Evolutionary conservation across 2,888 invertebrate species (phyloP), one percentile per base, ranked within the genome.

Genomic region (Noctua janthe): DNA sequence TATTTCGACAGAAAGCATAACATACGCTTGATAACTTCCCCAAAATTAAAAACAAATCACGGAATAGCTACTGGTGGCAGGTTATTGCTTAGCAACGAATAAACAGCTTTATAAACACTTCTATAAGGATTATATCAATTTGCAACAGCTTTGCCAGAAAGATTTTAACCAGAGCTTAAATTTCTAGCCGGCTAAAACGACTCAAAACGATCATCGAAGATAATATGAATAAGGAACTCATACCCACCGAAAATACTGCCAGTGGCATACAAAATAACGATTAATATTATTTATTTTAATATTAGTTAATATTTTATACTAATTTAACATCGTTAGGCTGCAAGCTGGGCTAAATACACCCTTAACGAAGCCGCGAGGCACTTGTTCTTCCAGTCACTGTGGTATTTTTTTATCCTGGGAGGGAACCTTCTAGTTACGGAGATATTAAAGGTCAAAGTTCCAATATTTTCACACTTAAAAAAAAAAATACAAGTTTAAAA

Each of bases 121-220:
- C 0, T 43, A 47, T 72, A 71, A 47, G 49, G 20, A 49, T 54
- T 49, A n/a, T 62, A 75, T 64, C 64, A 64, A 70, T 62, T 49
- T 76, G 13, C 72, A 56, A 80, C n/a, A 23, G 85, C 85, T 87
- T 84, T 1, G 47, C n/a, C 20, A 39, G 64, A 70, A 73, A 39
- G 47, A 62, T 78, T 81, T 87, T 91, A 92, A 92, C 88, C 84
- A 81, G 78, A 86, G 86, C 88, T 90, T 88, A 80, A 86, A 72
- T 88, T 96, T 95, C 89, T 96, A 96, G 96, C 92, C 95, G 95
- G 78, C 94, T 96, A 90, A 89, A 91, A 91, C 92, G 82, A 89
- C 95, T 96, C 90, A 96, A 94, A 95, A 78, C 88, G 76, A 93
- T 93, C 84, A 92, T 96, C 82, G 95, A 95, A 92, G 96, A 95